These are phyloP conservation scores for Picus viridis DNA, from an alignment of 2,797 vertebrate species.

Conservation along the genomic window DNA sequence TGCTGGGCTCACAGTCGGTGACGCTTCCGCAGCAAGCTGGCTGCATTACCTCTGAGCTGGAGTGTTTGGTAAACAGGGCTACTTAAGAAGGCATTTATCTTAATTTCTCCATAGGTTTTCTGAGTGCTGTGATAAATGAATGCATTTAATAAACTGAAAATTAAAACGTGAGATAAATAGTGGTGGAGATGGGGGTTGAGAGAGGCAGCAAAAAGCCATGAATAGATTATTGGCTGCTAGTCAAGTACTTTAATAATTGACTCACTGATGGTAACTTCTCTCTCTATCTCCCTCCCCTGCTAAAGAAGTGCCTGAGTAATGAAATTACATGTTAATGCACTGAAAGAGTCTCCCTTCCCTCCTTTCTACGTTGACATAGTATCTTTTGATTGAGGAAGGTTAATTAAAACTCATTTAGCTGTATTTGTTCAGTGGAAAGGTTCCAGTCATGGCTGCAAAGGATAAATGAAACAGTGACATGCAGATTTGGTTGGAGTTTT, in stretches of 20 bases:
- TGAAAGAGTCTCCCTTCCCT: conserved; percentile 38
- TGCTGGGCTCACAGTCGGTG: background rate
- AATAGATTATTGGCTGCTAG: conserved; percentile 82
- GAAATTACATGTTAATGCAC: conserved; percentile 72
- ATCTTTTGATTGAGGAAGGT: conserved; percentile 76
- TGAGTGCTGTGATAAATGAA: conserved; percentile 74
- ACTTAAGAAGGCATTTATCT: conserved; percentile 63
- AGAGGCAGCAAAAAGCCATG: conserved; percentile 33
- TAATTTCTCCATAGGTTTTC: conserved; percentile 53
- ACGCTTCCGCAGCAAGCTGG: background rate
- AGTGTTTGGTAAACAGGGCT: conserved; percentile 57
- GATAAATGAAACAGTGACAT: conserved; percentile 24
- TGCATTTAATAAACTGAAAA: conserved; percentile 84
- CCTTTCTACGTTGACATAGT: conserved; percentile 68
- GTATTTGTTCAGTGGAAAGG: conserved; percentile 66
- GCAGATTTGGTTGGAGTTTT: conserved; percentile 19
- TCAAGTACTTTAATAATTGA: conserved; percentile 72
- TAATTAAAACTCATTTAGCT: conserved; percentile 79
- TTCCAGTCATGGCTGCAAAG: conserved; percentile 17
- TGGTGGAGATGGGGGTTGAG: conserved; percentile 60
- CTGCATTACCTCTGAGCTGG: background rate
- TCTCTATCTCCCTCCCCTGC: background rate
- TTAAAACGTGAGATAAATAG: conserved; percentile 86
- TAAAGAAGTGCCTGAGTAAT: conserved; percentile 61
- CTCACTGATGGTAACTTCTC: conserved; percentile 59